These are phyloP conservation scores for Perognathus longimembris DNA, from an alignment of 2,113 vertebrate genomes.

Conservation along the genomic window DNA sequence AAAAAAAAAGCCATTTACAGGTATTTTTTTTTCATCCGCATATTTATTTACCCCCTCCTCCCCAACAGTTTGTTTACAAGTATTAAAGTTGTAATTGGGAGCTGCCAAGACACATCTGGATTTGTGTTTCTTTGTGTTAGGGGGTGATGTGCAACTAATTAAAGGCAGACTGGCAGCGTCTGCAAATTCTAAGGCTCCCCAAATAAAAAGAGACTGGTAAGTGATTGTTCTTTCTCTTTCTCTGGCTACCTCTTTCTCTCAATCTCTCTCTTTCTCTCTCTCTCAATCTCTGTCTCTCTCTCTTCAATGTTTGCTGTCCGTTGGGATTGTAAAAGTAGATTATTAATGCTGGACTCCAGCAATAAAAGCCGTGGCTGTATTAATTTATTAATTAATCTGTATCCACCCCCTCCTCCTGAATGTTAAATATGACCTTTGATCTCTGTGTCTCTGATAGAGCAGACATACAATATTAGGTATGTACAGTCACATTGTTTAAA, in stretches of 20 bases:
- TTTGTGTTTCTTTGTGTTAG: conserved; percentile 89
- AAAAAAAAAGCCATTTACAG: conserved; percentile 86
- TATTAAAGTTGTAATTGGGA: conserved; percentile 88
- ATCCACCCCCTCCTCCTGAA: conserved; percentile 90
- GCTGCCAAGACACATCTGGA: conserved; percentile 88
- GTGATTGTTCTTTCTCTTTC: conserved; percentile 88
- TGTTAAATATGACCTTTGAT: conserved; percentile 96
- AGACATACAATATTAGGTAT: conserved; percentile 87
- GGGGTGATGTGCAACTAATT: conserved; percentile 93
- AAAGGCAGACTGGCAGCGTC: conserved; percentile 93
- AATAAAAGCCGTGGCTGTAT: conserved; percentile 87
- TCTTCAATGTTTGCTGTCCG: conserved; percentile 80
- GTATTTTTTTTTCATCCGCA: conserved; percentile 84
- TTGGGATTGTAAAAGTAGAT: conserved; percentile 88
- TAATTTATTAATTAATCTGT: conserved; percentile 91
- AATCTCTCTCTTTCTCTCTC: background rate
- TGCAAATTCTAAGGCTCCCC: conserved; percentile 90
- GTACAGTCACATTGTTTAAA: conserved; percentile 84
- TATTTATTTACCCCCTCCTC: conserved; percentile 79
- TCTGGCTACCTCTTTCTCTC: conserved; percentile 42
- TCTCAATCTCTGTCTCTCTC: conserved; percentile 3
- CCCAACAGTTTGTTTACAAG: conserved; percentile 88
- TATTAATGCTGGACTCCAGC: conserved; percentile 85
- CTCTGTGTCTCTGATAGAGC: conserved; percentile 90
- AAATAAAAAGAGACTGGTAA: conserved; percentile 95